A percentile compares a stretch with the other conserved stretches of the same genome.
Conservation (phyloP, 1,140 invertebrate genomes). For the Metaphire vulgaris region DNA sequence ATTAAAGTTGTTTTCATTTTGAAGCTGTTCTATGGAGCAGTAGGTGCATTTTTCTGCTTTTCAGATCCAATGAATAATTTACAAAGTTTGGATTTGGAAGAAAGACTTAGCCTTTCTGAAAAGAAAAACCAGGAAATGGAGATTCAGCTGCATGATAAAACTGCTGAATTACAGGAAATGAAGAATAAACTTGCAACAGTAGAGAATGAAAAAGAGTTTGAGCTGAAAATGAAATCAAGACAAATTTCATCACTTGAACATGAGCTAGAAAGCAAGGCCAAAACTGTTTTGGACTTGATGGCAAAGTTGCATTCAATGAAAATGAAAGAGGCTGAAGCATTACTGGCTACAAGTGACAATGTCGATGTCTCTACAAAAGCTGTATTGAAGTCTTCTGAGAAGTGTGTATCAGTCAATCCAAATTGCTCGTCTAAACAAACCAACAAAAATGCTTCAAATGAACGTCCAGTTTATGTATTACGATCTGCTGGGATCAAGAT, state of each 20-base stretch:
- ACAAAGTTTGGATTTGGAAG: background rate
- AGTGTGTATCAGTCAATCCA: no score
- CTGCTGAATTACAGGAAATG: conserved; percentile 23
- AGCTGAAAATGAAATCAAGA: conserved; percentile 1
- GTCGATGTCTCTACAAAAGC: no score
- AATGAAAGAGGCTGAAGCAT: background rate
- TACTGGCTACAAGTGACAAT: no score
- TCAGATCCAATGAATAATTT: conserved; percentile 3
- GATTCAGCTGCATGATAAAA: conserved; percentile 10
- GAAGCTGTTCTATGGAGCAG: no score
- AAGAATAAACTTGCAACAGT: conserved; percentile 11
- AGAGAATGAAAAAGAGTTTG: conserved; percentile 17
- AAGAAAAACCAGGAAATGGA: background rate
- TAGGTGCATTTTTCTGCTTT: conserved; percentile 14
- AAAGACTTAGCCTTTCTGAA: background rate
- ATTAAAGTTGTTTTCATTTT: no score
- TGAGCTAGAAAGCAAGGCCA: conserved; percentile 21
- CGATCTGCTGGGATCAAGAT: no score
- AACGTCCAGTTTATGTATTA: no score
- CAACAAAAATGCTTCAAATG: no score
- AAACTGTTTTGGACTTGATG: background rate
- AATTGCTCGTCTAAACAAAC: no score
- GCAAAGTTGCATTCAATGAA: background rate
- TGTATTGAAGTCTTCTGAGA: no score
- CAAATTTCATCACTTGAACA: conserved; percentile 12